Evolutionary conservation across 2,113 vertebrate genomes (phyloP), one percentile per base, ranked within the genome.

Genomic region (Panthera leo): DNA sequence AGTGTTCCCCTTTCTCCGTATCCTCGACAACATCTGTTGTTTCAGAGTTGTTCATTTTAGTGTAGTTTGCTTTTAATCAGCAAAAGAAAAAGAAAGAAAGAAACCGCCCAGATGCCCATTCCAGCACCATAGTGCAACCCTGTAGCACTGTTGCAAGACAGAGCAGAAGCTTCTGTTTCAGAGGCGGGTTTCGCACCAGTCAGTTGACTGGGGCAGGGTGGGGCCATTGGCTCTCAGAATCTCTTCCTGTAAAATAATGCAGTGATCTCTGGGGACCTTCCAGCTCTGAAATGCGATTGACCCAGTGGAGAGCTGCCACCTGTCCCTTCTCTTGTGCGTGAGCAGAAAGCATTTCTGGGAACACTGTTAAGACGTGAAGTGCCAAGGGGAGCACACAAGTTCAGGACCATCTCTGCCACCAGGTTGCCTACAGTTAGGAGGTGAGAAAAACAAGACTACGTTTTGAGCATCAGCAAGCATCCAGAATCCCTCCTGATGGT

Each of bases 41-140:
- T 61, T 7, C 58, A 23, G 58, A 23, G 19, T 61, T 58, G 55
- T 21, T 61, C 58, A 23, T 61, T 61, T 61, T 61, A 61, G 58
- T 21, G 21, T 18, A 71, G 23, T 34, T 89, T 5, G 3, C n/a
- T 53, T 27, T 36, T 23, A 23, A 27, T 12, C 36, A 48, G 42
- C 51, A 63, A 8, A 1, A 39, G 31, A 21, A 55, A 45, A n/a
- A 25, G 6, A 25, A 5, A 4, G 39, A 34, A 76, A 21, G 53
- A 53, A 84, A 25, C 23, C 2, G 0, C 84, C 63, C 83, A 53
- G 65, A 4, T 45, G 75, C 29, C 65, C 19, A 3, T n/a, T 29
- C 34, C 2, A 1, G 15, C 27, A 5, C 16, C 2, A 1, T 21
- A 9, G 1, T 2, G 67, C 45, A n/a, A 5, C 14, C 42, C 1